Evolutionary conservation across 2,113 vertebrate species (phyloP).

Genomic region (Trichechus manatus): DNA sequence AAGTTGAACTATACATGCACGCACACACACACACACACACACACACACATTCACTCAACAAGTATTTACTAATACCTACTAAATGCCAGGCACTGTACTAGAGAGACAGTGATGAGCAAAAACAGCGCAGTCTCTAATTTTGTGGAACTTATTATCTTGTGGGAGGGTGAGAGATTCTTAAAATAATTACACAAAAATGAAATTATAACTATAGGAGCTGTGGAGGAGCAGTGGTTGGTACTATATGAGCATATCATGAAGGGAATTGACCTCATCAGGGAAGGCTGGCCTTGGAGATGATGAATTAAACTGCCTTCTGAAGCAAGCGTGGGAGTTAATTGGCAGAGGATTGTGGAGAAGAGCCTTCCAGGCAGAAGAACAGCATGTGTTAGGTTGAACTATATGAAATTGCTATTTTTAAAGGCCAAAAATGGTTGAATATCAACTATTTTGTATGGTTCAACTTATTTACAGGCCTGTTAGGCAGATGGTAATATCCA

Average conservation of each 20-base stretch:
- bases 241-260: neutral
- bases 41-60: neutral
- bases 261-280: neutral
- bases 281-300: conserved; percentile 10
- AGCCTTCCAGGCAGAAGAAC: conserved; percentile 1
- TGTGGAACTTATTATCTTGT: neutral
- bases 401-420: neutral
- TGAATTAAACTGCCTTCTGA: neutral
- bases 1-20: too few relatives aligned
- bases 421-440: conserved; percentile 34
- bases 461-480: neutral
- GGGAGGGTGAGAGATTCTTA: neutral
- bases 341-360: neutral
- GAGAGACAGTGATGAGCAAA: neutral
- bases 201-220: neutral
- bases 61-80: neutral
- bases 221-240: neutral
- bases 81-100: neutral
- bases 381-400: neutral
- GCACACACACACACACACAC: too few relatives aligned
- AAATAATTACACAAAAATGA: neutral
- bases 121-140: neutral
- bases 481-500: neutral
- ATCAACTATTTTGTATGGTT: neutral
- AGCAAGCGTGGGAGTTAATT: neutral